Evolutionary conservation across 2,113 vertebrate species (phyloP).

Genomic region (Bagarius yarrelli): DNA sequence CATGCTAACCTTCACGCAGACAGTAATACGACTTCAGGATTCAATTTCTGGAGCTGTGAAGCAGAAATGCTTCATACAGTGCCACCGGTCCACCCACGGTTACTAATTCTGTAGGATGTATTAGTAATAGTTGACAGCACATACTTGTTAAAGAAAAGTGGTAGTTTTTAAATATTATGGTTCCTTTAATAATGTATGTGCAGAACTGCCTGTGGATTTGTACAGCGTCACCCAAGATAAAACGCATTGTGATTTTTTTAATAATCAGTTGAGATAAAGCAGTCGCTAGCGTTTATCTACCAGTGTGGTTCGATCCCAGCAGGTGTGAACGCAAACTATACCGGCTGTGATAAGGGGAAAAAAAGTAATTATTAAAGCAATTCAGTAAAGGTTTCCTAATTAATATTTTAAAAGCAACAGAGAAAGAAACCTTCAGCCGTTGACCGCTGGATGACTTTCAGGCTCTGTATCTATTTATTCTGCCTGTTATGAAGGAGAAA

Average conservation of each 20-base stretch:
- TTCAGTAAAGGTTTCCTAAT: not conserved
- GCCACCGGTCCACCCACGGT: not conserved
- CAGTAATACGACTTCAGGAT: not conserved
- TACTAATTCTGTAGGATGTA: slow-evolving; percentile 11
- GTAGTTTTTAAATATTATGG: not conserved
- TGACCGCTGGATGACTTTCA: not conserved
- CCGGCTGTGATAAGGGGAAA: not conserved
- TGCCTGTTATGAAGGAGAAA: not conserved
- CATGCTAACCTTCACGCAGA: not conserved
- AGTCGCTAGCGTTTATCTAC: not conserved
- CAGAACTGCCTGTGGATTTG: not conserved
- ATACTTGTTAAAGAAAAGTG: not conserved
- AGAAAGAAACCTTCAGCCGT: not conserved
- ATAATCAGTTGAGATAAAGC: not conserved
- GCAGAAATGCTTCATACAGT: not conserved
- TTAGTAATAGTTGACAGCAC: not conserved
- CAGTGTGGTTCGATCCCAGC: not conserved
- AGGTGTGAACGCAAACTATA: not conserved
- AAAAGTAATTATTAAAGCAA: not conserved
- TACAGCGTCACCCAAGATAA: not conserved
- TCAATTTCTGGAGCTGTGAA: not conserved
- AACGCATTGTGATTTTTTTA: not conserved
- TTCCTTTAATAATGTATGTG: not conserved
- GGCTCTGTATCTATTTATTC: not conserved
- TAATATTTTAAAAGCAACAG: not conserved